phyloP scores from a whole-genome alignment of 2,113 vertebrate species.

The Girardinichthys multiradiatus region DNA sequence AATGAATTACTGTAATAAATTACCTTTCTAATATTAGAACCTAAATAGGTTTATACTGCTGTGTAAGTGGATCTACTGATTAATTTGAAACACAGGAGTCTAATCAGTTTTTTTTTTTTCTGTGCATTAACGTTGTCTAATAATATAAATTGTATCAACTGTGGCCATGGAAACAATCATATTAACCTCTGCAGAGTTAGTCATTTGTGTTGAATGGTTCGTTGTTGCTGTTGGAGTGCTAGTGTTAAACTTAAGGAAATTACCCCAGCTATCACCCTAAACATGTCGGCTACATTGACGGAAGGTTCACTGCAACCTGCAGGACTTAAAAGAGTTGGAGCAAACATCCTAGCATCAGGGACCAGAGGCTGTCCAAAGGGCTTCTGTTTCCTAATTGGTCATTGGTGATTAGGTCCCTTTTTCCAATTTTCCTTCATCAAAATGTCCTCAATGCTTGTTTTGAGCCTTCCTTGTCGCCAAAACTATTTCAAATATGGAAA shows the following conservation, averaged over 20 bases:
- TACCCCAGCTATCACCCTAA: background rate
- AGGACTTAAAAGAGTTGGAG: background rate
- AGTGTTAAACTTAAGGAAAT: background rate
- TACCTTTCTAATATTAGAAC: too few relatives aligned
- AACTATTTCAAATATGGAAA: too few relatives aligned
- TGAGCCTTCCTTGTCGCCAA: too few relatives aligned
- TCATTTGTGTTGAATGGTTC: background rate
- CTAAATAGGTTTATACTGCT: too few relatives aligned
- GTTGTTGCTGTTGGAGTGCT: background rate
- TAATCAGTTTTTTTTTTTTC: background rate
- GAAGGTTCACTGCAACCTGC: background rate
- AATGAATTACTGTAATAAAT: too few relatives aligned
- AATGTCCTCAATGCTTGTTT: too few relatives aligned
- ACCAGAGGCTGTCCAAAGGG: background rate
- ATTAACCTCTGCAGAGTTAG: background rate
- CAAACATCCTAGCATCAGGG: background rate
- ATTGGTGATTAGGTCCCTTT: too few relatives aligned
- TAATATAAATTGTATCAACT: background rate
- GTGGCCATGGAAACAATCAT: conserved; percentile 5
- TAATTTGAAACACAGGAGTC: background rate
- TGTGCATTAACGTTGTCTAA: background rate
- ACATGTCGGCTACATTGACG: background rate
- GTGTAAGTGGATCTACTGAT: background rate
- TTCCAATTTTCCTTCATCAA: too few relatives aligned
- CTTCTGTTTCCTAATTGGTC: background rate